phyloP scores from a whole-genome alignment of 2,888 invertebrate genomes.

The Laothoe populi region DNA sequence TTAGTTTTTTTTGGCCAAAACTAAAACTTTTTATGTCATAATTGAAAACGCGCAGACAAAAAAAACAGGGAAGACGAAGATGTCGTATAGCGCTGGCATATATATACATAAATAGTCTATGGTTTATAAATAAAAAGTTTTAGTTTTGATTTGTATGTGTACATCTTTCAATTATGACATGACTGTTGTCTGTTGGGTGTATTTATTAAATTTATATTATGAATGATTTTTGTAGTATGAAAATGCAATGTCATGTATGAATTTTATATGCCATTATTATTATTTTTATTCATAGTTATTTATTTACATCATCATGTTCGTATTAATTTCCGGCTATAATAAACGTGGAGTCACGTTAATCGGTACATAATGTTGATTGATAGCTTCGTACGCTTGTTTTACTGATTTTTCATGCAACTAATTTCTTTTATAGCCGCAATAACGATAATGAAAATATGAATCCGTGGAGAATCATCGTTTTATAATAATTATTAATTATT shows the following conservation, averaged over 20 bases:
- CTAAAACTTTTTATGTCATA: too few relatives aligned
- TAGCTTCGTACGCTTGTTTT: constrained; percentile 59
- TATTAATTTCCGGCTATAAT: constrained; percentile 70
- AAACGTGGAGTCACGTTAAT: constrained; percentile 57
- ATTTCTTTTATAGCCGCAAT: constrained; percentile 58
- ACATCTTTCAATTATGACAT: too few relatives aligned
- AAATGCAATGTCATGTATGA: constrained; percentile 30
- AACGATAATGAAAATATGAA: constrained; percentile 62
- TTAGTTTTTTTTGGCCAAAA: too few relatives aligned
- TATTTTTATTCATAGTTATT: constrained; percentile 56
- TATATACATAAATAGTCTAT: too few relatives aligned
- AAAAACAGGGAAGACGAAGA: too few relatives aligned
- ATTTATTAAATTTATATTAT: too few relatives aligned
- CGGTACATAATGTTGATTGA: constrained; percentile 74
- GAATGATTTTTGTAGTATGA: background rate
- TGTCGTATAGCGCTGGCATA: too few relatives aligned
- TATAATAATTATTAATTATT: constrained; percentile 48
- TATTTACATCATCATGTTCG: constrained; percentile 53
- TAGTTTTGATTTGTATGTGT: too few relatives aligned
- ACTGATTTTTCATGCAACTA: constrained; percentile 66
- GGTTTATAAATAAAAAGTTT: too few relatives aligned
- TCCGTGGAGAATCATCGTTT: constrained; percentile 51
- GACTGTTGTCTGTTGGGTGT: too few relatives aligned
- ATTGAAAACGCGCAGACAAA: too few relatives aligned
- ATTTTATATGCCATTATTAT: constrained; percentile 43